phyloP scores from a whole-genome alignment of 2,888 invertebrate species.

The Drosophila falleni region DNA sequence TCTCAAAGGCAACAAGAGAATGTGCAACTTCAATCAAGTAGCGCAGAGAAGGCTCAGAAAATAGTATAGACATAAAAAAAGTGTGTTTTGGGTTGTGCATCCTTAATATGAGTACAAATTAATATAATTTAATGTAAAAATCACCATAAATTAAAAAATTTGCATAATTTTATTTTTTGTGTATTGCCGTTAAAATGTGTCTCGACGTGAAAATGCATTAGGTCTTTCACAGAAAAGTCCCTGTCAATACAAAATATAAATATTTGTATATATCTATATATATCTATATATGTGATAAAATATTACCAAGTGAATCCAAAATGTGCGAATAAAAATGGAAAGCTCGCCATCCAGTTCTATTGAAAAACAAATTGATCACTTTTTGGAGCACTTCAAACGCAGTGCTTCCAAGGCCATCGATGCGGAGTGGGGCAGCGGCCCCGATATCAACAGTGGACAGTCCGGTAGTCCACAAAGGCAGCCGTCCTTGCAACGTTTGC shows the following conservation, averaged over 20 bases:
- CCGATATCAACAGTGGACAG: constrained; percentile 37
- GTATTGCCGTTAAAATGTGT: not conserved
- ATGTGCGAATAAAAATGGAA: constrained; percentile 76
- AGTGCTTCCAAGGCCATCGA: constrained; percentile 93
- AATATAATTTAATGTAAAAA: not conserved
- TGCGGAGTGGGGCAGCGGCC: constrained; percentile 75
- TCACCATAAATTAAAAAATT: not conserved
- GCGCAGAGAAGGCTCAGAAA: constrained; percentile 25
- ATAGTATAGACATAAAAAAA: constrained; percentile 47
- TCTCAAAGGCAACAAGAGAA: constrained; percentile 23
- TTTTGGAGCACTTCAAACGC: constrained; percentile 92
- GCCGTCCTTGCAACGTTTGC: constrained; percentile 44
- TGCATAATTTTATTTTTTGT: not conserved
- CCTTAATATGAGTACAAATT: not conserved
- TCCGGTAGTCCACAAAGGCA: constrained; percentile 54
- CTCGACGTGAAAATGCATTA: not conserved
- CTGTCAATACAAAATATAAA: not conserved
- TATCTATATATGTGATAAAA: not conserved
- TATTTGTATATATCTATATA: not conserved
- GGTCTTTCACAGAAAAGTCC: not conserved
- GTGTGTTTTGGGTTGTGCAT: constrained; percentile 13
- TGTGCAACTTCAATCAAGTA: constrained; percentile 10
- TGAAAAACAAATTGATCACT: constrained; percentile 94
- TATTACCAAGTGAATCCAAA: constrained; percentile 16
- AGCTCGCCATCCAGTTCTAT: constrained; percentile 89